A percentile compares a stretch with the other conserved stretches of the same genome.
These are phyloP conservation scores for Tyrannus savana DNA, from an alignment of 2,113 vertebrate species.

Conservation along the genomic window DNA sequence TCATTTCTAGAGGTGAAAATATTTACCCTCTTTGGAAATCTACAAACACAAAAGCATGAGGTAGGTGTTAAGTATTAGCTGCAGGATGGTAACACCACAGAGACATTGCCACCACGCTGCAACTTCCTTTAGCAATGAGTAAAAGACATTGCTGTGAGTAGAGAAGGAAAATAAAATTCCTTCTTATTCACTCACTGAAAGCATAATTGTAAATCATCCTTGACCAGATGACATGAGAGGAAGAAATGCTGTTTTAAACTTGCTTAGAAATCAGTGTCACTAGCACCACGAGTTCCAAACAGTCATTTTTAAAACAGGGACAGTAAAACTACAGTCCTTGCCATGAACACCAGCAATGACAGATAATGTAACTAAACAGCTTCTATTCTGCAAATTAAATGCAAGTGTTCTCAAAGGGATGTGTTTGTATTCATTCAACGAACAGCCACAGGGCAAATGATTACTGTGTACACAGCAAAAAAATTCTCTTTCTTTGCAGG, in stretches of 20 bases:
- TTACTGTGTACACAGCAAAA: background rate
- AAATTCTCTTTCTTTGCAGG: background rate
- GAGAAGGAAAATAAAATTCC: slow-evolving; percentile 4
- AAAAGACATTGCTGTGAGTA: background rate
- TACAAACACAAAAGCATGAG: background rate
- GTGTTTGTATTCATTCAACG: background rate
- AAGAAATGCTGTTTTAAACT: background rate
- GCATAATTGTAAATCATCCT: background rate
- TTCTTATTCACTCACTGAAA: background rate
- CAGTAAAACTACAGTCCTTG: background rate
- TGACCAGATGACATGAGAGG: background rate
- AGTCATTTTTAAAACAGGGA: background rate
- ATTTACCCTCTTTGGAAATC: slow-evolving; percentile 9
- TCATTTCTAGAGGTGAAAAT: slow-evolving; percentile 31
- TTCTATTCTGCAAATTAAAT: slow-evolving; percentile 27
- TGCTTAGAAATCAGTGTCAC: background rate
- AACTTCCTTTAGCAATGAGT: slow-evolving; percentile 10
- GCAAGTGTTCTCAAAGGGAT: background rate
- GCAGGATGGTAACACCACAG: background rate
- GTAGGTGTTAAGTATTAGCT: slow-evolving; percentile 4
- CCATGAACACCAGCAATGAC: background rate
- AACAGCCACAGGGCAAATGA: background rate
- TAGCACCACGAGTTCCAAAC: background rate
- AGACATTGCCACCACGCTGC: background rate
- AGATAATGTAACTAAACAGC: background rate